Evolutionary conservation across 2,888 invertebrate species (phyloP).

Genomic region (Hirtodrosophila cameraria): DNA sequence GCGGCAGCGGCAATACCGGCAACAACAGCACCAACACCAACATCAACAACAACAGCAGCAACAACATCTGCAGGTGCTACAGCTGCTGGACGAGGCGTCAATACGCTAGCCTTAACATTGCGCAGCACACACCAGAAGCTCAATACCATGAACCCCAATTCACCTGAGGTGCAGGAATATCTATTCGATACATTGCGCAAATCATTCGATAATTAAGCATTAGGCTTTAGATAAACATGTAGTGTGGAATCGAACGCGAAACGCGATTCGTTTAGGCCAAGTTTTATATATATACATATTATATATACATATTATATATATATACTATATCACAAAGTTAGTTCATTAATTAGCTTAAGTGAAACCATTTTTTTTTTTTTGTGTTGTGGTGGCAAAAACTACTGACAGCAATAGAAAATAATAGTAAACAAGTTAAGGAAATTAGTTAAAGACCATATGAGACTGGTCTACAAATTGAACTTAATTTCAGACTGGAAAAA

Average conservation of each 20-base stretch:
- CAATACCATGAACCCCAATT: conserved; percentile 86
- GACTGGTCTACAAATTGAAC: conserved; percentile 23
- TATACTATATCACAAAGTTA: conserved; percentile 35
- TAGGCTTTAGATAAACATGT: conserved; percentile 16
- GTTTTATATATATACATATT: conserved; percentile 64
- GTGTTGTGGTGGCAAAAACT: neutral
- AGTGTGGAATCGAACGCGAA: too few relatives aligned
- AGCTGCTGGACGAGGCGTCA: conserved; percentile 36
- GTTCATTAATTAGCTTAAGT: conserved; percentile 59
- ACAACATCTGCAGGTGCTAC: conserved; percentile 13
- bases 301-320: conserved; percentile 22
- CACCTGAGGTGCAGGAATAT: conserved; percentile 89
- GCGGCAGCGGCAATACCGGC: conserved; percentile 9
- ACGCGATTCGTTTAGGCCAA: conserved; percentile 68
- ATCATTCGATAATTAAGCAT: conserved; percentile 86
- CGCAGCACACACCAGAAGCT: conserved; percentile 83
- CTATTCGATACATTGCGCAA: conserved; percentile 89
- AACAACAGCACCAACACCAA: conserved; percentile 5
- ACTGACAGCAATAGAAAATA: too few relatives aligned
- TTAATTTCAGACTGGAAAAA: neutral
- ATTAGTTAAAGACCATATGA: conserved; percentile 1
- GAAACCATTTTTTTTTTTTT: conserved; percentile 49
- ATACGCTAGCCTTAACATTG: conserved; percentile 76
- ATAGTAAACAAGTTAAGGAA: neutral
- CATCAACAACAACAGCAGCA: conserved; percentile 10